Percentiles rank a stretch among this genome's conserved stretches.
phyloP scores from a whole-genome alignment of 2,888 invertebrate species.

The Blera fallax region DNA sequence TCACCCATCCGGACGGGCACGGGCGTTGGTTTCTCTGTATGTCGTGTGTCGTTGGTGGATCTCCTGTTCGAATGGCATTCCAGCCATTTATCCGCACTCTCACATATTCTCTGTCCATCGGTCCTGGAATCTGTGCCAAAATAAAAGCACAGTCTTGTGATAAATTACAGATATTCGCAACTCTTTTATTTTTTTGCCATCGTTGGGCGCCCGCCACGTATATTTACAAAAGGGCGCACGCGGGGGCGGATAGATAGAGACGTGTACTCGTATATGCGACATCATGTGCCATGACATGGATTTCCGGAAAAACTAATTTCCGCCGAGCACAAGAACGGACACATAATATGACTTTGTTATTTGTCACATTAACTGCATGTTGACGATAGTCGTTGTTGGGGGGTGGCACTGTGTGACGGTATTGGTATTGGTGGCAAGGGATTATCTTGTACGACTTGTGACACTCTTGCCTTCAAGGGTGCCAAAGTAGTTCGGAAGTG shows the following conservation, averaged over 20 bases:
- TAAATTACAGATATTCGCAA: conserved; percentile 70
- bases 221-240: conserved; percentile 14
- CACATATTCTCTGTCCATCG: background rate
- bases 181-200: conserved; percentile 43
- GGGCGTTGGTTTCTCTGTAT: conserved; percentile 28
- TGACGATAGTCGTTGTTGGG: conserved; percentile 43
- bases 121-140: conserved; percentile 54
- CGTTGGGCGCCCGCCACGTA: background rate
- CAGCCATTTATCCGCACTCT: conserved; percentile 55
- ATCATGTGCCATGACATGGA: conserved; percentile 70
- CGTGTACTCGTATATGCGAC: conserved; percentile 9
- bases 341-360: conserved; percentile 71
- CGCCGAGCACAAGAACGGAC: conserved; percentile 64
- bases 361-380: conserved; percentile 72
- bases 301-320: conserved; percentile 72
- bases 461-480: conserved; percentile 47
- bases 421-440: conserved; percentile 29
- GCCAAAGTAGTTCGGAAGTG: conserved; percentile 17
- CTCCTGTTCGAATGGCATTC: conserved; percentile 39
- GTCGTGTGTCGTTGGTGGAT: conserved; percentile 15
- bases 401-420: background rate
- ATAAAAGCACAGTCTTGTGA: conserved; percentile 69
- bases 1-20: conserved; percentile 55
- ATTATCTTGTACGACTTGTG: conserved; percentile 65
- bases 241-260: conserved; percentile 35